phyloP scores from a whole-genome alignment of 2,888 invertebrate species.

The Corythucha ciliata region DNA sequence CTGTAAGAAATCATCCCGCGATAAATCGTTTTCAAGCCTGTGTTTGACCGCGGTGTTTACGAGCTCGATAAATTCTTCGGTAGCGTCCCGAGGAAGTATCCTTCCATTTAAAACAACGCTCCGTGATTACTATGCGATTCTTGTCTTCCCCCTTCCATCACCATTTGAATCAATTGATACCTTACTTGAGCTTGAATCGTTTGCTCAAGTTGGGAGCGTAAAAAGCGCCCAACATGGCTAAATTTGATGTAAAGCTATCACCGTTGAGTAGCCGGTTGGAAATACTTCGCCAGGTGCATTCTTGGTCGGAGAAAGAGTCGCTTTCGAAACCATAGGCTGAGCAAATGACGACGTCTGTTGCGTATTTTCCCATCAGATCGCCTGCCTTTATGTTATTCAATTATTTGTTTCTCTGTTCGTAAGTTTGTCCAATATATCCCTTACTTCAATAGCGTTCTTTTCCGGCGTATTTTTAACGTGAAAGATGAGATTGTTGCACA shows the following conservation, averaged over 20 bases:
- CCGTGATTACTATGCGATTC: no score
- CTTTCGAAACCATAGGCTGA: constrained; percentile 20
- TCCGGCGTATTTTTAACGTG: constrained; percentile 12
- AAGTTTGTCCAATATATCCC: no score
- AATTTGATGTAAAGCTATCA: constrained; percentile 18
- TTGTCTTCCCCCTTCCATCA: no score
- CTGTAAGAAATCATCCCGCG: constrained; percentile 23
- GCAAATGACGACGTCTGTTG: constrained; percentile 22
- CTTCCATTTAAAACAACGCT: constrained; percentile 8
- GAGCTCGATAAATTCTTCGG: constrained; percentile 14
- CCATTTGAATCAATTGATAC: no score
- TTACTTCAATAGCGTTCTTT: constrained; percentile 21
- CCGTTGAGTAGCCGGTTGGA: constrained; percentile 21
- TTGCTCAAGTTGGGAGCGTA: constrained; percentile 19
- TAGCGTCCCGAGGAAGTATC: constrained; percentile 22
- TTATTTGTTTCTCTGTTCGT: no score
- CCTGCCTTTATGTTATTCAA: no score
- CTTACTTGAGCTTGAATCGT: constrained; percentile 19
- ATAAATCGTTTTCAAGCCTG: constrained; percentile 11
- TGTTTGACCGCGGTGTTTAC: constrained; percentile 16
- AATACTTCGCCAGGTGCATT: constrained; percentile 22
- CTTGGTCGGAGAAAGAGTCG: constrained; percentile 22
- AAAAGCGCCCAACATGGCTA: constrained; percentile 19
- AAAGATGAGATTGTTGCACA: constrained; percentile 20
- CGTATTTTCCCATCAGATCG: constrained; percentile 23